A percentile compares a stretch with the other conserved stretches of the same genome.
phyloP scores from a whole-genome alignment of 2,888 invertebrate species.

The Sialis fuliginosa region DNA sequence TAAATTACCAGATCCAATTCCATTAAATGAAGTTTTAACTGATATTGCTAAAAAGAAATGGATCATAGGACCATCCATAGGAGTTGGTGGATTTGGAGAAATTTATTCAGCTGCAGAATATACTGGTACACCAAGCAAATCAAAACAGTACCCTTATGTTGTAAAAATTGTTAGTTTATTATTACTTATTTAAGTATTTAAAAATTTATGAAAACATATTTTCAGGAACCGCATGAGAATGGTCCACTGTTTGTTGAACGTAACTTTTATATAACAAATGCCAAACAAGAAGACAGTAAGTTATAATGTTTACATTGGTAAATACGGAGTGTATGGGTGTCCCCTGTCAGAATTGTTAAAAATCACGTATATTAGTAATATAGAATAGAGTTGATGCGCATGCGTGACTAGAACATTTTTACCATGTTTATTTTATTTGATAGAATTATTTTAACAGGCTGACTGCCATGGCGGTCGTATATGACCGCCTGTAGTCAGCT shows the following conservation, averaged over 20 bases:
- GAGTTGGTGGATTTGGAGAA: constrained; percentile 85
- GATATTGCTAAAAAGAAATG: constrained; percentile 66
- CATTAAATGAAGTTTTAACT: constrained; percentile 55
- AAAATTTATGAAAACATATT: constrained; percentile 1
- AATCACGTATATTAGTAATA: too few relatives aligned
- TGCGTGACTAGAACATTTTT: too few relatives aligned
- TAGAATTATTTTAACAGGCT: too few relatives aligned
- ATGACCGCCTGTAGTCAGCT: too few relatives aligned
- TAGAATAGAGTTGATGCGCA: too few relatives aligned
- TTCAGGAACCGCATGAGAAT: constrained; percentile 75
- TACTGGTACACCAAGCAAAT: constrained; percentile 26
- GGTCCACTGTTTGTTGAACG: constrained; percentile 91
- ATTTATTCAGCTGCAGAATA: constrained; percentile 67
- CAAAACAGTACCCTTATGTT: constrained; percentile 44
- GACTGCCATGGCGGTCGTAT: too few relatives aligned
- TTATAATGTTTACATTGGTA: neutral
- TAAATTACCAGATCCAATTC: constrained; percentile 52
- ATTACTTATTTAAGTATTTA: neutral
- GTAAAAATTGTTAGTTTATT: constrained; percentile 56
- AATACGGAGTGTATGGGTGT: too few relatives aligned
- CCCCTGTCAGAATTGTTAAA: too few relatives aligned
- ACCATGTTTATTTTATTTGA: too few relatives aligned
- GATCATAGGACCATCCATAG: constrained; percentile 75
- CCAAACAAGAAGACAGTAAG: constrained; percentile 51
- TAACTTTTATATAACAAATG: constrained; percentile 71